phyloP scores from a whole-genome alignment of 92 coral and sea anemone species.

The Muricea muricata region DNA sequence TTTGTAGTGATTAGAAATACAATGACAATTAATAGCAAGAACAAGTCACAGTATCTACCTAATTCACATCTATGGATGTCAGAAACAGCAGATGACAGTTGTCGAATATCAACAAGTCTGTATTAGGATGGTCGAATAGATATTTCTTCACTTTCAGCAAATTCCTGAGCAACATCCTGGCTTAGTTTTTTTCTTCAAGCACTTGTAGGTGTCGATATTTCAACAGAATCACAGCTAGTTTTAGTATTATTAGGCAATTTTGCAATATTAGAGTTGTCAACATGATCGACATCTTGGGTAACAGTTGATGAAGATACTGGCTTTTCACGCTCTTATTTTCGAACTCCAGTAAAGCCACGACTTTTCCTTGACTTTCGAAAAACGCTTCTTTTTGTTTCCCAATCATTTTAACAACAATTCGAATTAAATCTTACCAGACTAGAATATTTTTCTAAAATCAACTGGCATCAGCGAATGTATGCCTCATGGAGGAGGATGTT shows the following conservation, averaged over 20 bases:
- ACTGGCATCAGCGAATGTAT: no score
- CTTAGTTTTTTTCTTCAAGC: no score
- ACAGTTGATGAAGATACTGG: not conserved
- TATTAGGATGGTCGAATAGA: no score
- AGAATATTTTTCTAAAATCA: not conserved
- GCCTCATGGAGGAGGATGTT: not conserved
- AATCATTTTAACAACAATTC: slow-evolving; percentile 10
- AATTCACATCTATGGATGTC: no score
- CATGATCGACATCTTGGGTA: not conserved
- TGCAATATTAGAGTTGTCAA: not conserved
- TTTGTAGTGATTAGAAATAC: no score
- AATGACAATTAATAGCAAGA: no score
- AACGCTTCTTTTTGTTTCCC: not conserved
- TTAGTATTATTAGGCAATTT: no score
- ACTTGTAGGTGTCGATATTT: slow-evolving; percentile 14
- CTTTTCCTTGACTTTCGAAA: not conserved
- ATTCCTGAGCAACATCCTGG: slow-evolving; percentile 15
- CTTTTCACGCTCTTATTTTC: not conserved
- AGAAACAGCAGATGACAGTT: no score
- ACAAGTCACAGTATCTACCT: no score
- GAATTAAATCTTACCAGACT: no score
- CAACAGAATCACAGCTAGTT: slow-evolving; percentile 6
- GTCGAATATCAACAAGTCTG: no score
- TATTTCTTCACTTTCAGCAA: slow-evolving; percentile 1
- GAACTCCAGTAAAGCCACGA: no score